Base-by-base conservation (phyloP, 53 echinoderm and acorn worm species). In the Zoroaster sp. region DNA sequence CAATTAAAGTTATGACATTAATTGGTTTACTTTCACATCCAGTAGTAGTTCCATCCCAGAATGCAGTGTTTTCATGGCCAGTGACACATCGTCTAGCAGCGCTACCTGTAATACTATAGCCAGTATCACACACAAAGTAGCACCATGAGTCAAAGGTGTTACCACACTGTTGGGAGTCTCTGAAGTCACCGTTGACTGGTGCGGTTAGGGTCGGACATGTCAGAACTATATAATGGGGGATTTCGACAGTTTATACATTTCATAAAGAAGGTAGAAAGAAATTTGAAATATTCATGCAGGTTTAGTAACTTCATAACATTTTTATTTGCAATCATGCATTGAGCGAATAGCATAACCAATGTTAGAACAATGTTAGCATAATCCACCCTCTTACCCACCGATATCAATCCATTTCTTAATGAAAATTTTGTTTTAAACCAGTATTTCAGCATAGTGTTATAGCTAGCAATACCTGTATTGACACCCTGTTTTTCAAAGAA, bases 171-270 rank as follows among this genome's bases (percentile, higher is more conserved):
- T 18, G 35, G 52, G 36, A n/a, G 30, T 75, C 47, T 45, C 75
- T 75, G 4, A 89, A 41, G 37, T 37, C 12, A 4, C 91, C 94
- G 20, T 80, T 77, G 8, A 40, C 15, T 31, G 89, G 92, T 15
- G 91, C 73, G 25, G 38, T 65, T 7, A 92, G 67, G 5, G 37
- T 18, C 13, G 91, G 63, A 39, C 83, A 92, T 21, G 81, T 41
- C 3, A 74, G 66, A 35, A 76, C 92, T 92, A 66, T 15, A 14
- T 18, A 41, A n/a, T 40, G 38, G 63, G 82, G 2, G 28, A 17
- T 5, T 30, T 69, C 1, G 30, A 13, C 17, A 70, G 17, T 5
- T 12, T 28, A 32, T 30, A 70, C 17, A 13, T 5, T 17, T 28
- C 15, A 34, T 31, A 69, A 69, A 12, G 15, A 30, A 35, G 5